Conservation (phyloP, 2,888 invertebrate species). For the Sphaeridia pumilis region DNA sequence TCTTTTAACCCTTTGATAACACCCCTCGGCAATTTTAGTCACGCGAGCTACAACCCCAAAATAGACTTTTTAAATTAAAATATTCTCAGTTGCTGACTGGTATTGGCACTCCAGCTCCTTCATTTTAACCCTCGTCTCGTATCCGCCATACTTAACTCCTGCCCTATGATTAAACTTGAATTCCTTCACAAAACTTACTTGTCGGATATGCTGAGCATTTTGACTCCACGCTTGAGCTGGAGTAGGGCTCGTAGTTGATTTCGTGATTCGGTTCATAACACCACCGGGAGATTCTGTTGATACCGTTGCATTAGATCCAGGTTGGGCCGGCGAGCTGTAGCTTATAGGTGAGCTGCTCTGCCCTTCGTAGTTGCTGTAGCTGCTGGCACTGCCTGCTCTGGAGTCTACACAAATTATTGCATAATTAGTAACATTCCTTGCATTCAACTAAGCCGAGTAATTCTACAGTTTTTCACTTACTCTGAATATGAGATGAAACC, state of each 20-base stretch:
- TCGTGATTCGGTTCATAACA: constrained; percentile 54
- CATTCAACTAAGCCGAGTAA: no score
- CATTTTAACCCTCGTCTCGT: no score
- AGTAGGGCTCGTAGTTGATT: constrained; percentile 57
- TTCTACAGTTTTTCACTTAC: no score
- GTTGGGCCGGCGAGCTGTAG: constrained; percentile 48
- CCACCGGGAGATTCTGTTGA: constrained; percentile 38
- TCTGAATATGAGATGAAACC: constrained; percentile 39
- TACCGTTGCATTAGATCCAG: constrained; percentile 47
- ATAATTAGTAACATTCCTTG: constrained; percentile 5
- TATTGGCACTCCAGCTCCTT: no score
- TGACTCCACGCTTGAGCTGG: constrained; percentile 55
- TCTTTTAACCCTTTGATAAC: no score
- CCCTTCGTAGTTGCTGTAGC: constrained; percentile 55
- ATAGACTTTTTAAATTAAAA: no score
- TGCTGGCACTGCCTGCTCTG: constrained; percentile 55
- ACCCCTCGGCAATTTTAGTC: no score
- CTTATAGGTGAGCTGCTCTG: constrained; percentile 60
- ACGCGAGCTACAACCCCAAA: no score
- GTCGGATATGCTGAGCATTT: constrained; percentile 43
- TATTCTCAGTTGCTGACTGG: no score
- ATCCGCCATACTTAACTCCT: no score
- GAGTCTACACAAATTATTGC: constrained; percentile 40
- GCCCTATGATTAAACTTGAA: no score
- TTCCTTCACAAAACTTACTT: constrained; percentile 44